These are phyloP conservation scores for Brachymystax lenok DNA, from an alignment of 2,797 vertebrate genomes.

Conservation along the genomic window DNA sequence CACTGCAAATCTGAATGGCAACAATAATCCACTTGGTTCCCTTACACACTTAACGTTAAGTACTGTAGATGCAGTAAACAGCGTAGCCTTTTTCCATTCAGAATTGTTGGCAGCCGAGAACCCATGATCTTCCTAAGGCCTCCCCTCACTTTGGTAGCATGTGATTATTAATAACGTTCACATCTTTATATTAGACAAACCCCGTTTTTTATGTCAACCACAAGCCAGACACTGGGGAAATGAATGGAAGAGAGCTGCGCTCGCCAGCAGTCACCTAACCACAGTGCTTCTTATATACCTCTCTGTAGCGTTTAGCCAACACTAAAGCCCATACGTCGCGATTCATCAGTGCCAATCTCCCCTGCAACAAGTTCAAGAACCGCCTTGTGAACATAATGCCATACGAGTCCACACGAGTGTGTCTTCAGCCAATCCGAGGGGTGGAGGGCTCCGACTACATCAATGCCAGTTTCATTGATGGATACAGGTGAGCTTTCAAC, in stretches of 20 bases:
- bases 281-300: constrained; percentile 13
- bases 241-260: constrained; percentile 3
- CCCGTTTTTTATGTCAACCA: constrained; percentile 30
- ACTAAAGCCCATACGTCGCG: constrained; percentile 99
- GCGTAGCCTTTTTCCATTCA: constrained; percentile 12
- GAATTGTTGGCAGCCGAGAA: constrained; percentile 24
- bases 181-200: constrained; percentile 35
- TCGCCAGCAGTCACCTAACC: constrained; percentile 1
- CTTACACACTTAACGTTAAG: constrained; percentile 40
- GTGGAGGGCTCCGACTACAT: constrained; percentile 99
- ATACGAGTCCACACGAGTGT: constrained; percentile 97
- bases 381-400: constrained; percentile 99
- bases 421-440: constrained; percentile 96
- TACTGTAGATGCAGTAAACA: constrained; percentile 22
- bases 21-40: constrained; percentile 49
- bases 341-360: constrained; percentile 99
- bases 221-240: constrained; percentile 21
- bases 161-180: constrained; percentile 24
- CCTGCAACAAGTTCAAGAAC: constrained; percentile 99
- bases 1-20: constrained; percentile 24
- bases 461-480: constrained; percentile 98
- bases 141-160: constrained; percentile 15
- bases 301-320: constrained; percentile 91
- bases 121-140: constrained; percentile 21
- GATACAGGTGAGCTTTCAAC: constrained; percentile 84